These are phyloP conservation scores for Terebella lapidaria DNA, from an alignment of 2,888 invertebrate species.

Conservation along the genomic window DNA sequence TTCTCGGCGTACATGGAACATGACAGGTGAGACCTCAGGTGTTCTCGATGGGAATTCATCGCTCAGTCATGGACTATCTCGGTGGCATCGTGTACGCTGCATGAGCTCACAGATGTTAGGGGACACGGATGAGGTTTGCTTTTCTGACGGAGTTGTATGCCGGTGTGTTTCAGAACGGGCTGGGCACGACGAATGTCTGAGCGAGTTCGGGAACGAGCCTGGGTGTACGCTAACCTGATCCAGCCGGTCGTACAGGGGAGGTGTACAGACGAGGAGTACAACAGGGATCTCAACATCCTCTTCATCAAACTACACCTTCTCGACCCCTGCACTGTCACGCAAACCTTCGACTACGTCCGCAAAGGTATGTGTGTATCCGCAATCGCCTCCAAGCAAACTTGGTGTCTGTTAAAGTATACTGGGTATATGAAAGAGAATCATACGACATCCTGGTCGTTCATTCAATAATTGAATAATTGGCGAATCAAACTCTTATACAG, in stretches of 20 bases:
- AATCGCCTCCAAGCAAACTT: too few relatives aligned
- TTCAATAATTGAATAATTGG: too few relatives aligned
- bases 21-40: slow-evolving; percentile 40
- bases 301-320: slow-evolving; percentile 48
- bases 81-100: too few relatives aligned
- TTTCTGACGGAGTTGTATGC: too few relatives aligned
- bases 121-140: too few relatives aligned
- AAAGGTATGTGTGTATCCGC: slow-evolving; percentile 40
- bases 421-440: too few relatives aligned
- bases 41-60: too few relatives aligned
- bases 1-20: slow-evolving; percentile 39
- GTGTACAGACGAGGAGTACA: slow-evolving; percentile 37
- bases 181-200: slow-evolving; percentile 42
- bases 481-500: too few relatives aligned
- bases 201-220: slow-evolving; percentile 34
- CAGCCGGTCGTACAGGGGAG: slow-evolving; percentile 35
- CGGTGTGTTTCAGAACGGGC: slow-evolving; percentile 9
- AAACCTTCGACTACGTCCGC: slow-evolving; percentile 37
- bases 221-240: slow-evolving; percentile 33
- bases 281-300: slow-evolving; percentile 44
- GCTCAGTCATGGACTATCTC: too few relatives aligned
- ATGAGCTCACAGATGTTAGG: too few relatives aligned
- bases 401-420: too few relatives aligned
- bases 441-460: too few relatives aligned
- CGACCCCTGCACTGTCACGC: slow-evolving; percentile 45